phyloP scores from a whole-genome alignment of 2,797 vertebrate genomes.

The Dermochelys coriacea region DNA sequence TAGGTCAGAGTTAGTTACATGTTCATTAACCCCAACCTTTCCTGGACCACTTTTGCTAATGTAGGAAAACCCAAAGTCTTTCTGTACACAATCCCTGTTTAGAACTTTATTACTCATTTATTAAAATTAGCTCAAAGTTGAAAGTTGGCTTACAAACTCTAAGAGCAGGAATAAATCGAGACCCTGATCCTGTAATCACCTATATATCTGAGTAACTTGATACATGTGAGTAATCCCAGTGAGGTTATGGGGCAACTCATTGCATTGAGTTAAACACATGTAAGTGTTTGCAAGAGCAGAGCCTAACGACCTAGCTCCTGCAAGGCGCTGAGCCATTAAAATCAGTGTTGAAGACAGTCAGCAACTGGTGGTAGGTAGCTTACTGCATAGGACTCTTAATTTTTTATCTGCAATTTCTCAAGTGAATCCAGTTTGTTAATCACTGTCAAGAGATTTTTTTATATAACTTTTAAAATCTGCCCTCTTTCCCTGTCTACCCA shows the following conservation, averaged over 20 bases:
- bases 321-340: neutral
- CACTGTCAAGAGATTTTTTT: neutral
- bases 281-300: slow-evolving; percentile 54
- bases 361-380: slow-evolving; percentile 16
- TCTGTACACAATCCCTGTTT: neutral
- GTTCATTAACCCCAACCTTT: neutral
- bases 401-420: neutral
- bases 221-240: slow-evolving; percentile 37
- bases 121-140: neutral
- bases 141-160: neutral
- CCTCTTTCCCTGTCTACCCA: neutral
- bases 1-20: slow-evolving; percentile 30
- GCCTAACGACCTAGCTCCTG: slow-evolving; percentile 46
- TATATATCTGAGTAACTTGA: slow-evolving; percentile 49
- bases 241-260: neutral
- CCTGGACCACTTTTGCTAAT: neutral
- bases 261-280: slow-evolving; percentile 5
- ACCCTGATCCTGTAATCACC: neutral
- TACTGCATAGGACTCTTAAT: neutral
- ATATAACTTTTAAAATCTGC: neutral
- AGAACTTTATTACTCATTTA: neutral
- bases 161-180: slow-evolving; percentile 18
- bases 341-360: neutral
- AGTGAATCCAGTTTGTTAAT: neutral
- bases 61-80: neutral